These are phyloP conservation scores for Tragelaphus strepsiceros DNA, from an alignment of 2,113 vertebrate genomes.

Conservation along the genomic window DNA sequence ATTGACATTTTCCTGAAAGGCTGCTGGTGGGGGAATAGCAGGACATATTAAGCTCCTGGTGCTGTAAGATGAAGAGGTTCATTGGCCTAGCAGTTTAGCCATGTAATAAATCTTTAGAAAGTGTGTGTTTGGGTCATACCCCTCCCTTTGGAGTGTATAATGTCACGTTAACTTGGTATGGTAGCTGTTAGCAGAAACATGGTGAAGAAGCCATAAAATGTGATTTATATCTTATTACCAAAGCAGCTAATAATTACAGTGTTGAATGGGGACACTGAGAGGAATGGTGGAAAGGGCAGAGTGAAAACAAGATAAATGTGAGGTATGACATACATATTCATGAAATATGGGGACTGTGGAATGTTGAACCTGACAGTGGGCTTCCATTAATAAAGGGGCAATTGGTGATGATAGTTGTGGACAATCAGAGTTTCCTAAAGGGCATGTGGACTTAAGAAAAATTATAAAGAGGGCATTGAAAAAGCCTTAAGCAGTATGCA, in stretches of 20 bases:
- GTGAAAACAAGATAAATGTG: slow-evolving; percentile 71
- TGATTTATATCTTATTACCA: slow-evolving; percentile 74
- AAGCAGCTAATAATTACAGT: slow-evolving; percentile 69
- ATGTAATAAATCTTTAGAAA: slow-evolving; percentile 75
- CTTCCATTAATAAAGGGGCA: slow-evolving; percentile 72
- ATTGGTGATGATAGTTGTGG: slow-evolving; percentile 73
- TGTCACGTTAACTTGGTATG: slow-evolving; percentile 58
- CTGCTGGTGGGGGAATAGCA: slow-evolving; percentile 67
- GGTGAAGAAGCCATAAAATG: slow-evolving; percentile 71
- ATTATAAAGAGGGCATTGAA: slow-evolving; percentile 55
- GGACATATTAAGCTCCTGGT: slow-evolving; percentile 55
- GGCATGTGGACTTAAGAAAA: slow-evolving; percentile 53
- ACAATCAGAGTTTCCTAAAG: slow-evolving; percentile 64
- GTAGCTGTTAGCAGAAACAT: slow-evolving; percentile 76
- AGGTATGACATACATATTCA: slow-evolving; percentile 10
- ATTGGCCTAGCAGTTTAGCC: neutral
- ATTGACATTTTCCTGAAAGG: slow-evolving; percentile 66
- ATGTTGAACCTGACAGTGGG: slow-evolving; percentile 64
- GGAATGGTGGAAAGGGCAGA: neutral
- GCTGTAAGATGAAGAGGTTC: slow-evolving; percentile 72
- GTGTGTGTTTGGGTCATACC: neutral
- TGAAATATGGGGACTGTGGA: slow-evolving; percentile 64
- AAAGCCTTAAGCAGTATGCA: slow-evolving; percentile 30
- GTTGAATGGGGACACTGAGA: slow-evolving; percentile 14
- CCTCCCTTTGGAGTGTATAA: slow-evolving; percentile 52